Evolutionary conservation across 2,888 invertebrate species (phyloP), one percentile per base, ranked within the genome.

Genomic region (Malthinus flaveolus): DNA sequence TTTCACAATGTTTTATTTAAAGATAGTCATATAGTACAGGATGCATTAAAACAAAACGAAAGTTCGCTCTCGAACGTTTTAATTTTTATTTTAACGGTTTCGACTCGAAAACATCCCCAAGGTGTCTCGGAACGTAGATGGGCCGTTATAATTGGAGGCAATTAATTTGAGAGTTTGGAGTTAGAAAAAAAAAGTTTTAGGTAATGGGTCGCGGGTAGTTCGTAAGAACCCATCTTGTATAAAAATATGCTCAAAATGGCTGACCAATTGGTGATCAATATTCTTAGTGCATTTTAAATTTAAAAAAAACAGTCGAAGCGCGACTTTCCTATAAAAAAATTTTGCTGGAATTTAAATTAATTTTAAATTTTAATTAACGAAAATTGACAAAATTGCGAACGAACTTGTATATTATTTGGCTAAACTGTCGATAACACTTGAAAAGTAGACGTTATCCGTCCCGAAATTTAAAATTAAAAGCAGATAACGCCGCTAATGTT

Each of bases 221-320:
- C 3, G 11, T 23, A 50, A 37, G 36, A 56, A 55, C 49, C 23
- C 60, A 56, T 61, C 39, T 56, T 61, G 56, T 35, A 39, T 37
- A 56, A 56, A 56, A 56, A 56, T 49, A 35, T 45, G 46, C 35
- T 61, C 63, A 67, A 65, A 65, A 67, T 67, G 66, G 66, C 66
- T 65, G 66, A 64, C 62, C 61, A 62, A 60, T 58, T 58, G 61
- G 61, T 64, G 65, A 64, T 67, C 65, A 60, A 65, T 67, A 65
- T 32, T 56, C 49, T 56, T 56, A 52, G 37, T 33, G 46, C 54
- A 64, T 65, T 65, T 63, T 62, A 65, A 65, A 66, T 59, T 61
- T 50, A 61, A 49, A 48, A 46, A 54, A 23, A 23, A 23, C 5
- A 3, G 5, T 23, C 5, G 2, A 23, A 23, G n/a, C n/a, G n/a